These are phyloP conservation scores for Danio rerio DNA, from an alignment of 2,113 vertebrate genomes.

Conservation along the genomic window GRCz12tu NC_133196.1:19660501-19661000, in stretches of 20 bases:
- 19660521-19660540: conserved; percentile 37
- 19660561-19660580: conserved; percentile 27
- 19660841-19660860: conserved; percentile 46
- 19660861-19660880: conserved; percentile 32
- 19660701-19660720: conserved; percentile 16
- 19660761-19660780: conserved; percentile 48
- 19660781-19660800: conserved; percentile 44
- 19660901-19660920: conserved; percentile 62
- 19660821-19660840: conserved; percentile 54
- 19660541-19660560: conserved; percentile 40
- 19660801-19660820: too few species aligned
- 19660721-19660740: conserved; percentile 56
- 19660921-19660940: conserved; percentile 18
- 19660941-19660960: conserved; percentile 55
- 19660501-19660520: conserved; percentile 40
- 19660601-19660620: conserved; percentile 36
- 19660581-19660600: conserved; percentile 16
- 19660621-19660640: conserved; percentile 35
- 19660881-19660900: conserved; percentile 71
- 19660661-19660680: too few species aligned
- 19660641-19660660: conserved; percentile 40
- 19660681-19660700: conserved; percentile 17
- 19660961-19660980: conserved; percentile 41
- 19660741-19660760: conserved; percentile 58
- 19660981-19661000: conserved; percentile 12